Base-by-base conservation (phyloP, 2,888 invertebrate genomes). In the Eristalis arbustorum region DNA sequence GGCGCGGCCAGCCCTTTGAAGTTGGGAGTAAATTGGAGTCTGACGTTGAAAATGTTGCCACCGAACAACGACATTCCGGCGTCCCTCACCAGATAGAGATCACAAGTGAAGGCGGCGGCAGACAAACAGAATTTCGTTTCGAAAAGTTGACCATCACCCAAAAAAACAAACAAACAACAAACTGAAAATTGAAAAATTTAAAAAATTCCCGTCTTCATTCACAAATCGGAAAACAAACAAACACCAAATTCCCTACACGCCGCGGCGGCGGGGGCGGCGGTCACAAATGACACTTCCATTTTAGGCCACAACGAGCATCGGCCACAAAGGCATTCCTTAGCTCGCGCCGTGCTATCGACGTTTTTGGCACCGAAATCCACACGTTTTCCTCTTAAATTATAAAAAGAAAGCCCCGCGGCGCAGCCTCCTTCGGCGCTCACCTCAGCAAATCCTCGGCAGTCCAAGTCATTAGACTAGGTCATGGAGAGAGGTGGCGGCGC, bases 381-480 rank as follows among this genome's bases (percentile, higher is more conserved):
- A 78, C 71, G 71, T 78, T 78, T 78, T 59, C 14, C 78, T 71
- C 78, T 71, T 78, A 78, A 78, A 72, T 72, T 72, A 72, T 63
- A 64, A 56, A 40, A n/a, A 63, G 25, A 63, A 56, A 63, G 61
- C 34, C n/a, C 42, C n/a, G 63, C 63, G 56, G 68, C 63, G 63
- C 63, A 63, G 68, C 69, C 61, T 69, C 77, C 62, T 76, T 13
- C 31, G 8, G 31, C 31, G 31, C 40, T 31, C 75, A 61, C 49
- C 6, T 18, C 56, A 3, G 25, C n/a, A n/a, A 56, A 56, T 56
- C 23, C 31, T n/a, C 37, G 34, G 49, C 37, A 28, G 11, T 11
- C 25, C 25, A 42, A 63, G 68, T 40, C 77, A 78, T 78, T 78
- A 78, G 57, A 78, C 78, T 78, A 78, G 78, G 78, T 78, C 78